These are phyloP conservation scores for Lethenteron reissneri DNA, from an alignment of 2,113 vertebrate genomes.

Conservation along the genomic window DNA sequence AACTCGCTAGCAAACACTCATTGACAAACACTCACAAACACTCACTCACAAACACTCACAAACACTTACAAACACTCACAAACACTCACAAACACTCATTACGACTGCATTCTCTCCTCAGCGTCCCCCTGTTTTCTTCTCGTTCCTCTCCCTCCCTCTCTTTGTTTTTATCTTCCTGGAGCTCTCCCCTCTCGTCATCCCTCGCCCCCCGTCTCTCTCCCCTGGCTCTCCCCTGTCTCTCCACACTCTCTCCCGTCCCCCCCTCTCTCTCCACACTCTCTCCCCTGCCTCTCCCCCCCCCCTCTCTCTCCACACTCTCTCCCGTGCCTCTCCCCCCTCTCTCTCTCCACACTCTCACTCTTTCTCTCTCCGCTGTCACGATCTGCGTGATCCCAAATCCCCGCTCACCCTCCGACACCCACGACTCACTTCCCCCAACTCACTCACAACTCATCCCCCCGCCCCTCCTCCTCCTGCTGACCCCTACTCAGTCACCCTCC, in stretches of 20 bases:
- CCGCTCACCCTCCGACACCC: no score
- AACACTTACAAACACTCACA: no score
- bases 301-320: not conserved
- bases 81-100: no score
- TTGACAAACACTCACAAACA: no score
- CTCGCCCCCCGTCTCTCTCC: not conserved
- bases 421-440: no score
- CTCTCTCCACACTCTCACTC: not conserved
- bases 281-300: not conserved
- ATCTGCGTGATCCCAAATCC: not conserved
- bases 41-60: no score
- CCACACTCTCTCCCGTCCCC: not conserved
- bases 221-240: not conserved
- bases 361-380: not conserved
- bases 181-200: not conserved
- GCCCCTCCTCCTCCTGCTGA: no score
- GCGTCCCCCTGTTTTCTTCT: not conserved
- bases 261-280: not conserved
- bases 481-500: no score
- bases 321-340: not conserved
- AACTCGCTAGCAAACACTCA: no score
- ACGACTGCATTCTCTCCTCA: not conserved
- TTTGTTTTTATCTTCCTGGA: not conserved
- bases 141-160: not conserved
- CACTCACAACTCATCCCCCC: no score